A percentile compares a stretch with the other conserved stretches of the same genome.
phyloP scores from a whole-genome alignment of 2,797 vertebrate species.

The Eurystomus glaucurus region DNA sequence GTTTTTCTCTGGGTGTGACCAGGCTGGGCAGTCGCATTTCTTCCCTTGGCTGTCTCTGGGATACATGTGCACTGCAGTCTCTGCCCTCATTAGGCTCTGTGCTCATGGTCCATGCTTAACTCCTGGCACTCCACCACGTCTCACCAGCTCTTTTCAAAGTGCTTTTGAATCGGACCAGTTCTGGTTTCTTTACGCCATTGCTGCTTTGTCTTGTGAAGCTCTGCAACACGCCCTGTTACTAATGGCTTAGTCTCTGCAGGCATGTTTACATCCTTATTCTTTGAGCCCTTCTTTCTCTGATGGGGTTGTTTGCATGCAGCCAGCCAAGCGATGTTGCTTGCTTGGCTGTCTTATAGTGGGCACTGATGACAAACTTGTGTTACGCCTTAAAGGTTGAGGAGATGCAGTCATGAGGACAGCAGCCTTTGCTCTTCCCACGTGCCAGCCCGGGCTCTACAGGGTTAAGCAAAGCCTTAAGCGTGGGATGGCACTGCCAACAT shows the following conservation, averaged over 20 bases:
- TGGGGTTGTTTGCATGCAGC: background rate
- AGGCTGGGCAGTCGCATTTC: background rate
- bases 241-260: background rate
- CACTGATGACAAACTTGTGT: background rate
- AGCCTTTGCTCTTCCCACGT: background rate
- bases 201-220: background rate
- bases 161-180: background rate
- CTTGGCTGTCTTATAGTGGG: background rate
- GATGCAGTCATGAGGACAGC: background rate
- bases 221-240: background rate
- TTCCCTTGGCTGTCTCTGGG: background rate
- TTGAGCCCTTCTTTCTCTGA: background rate
- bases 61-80: accelerated
- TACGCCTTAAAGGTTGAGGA: background rate
- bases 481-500: background rate
- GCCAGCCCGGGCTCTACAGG: background rate
- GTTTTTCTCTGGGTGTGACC: background rate
- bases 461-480: background rate
- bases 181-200: background rate
- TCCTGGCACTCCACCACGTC: accelerated
- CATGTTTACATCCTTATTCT: background rate
- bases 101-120: background rate
- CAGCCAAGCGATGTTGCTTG: background rate
- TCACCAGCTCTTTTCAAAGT: background rate
- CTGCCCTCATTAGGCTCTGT: background rate